These are phyloP conservation scores for Aporophyla nigra DNA, from an alignment of 2,888 invertebrate species.

Conservation along the genomic window DNA sequence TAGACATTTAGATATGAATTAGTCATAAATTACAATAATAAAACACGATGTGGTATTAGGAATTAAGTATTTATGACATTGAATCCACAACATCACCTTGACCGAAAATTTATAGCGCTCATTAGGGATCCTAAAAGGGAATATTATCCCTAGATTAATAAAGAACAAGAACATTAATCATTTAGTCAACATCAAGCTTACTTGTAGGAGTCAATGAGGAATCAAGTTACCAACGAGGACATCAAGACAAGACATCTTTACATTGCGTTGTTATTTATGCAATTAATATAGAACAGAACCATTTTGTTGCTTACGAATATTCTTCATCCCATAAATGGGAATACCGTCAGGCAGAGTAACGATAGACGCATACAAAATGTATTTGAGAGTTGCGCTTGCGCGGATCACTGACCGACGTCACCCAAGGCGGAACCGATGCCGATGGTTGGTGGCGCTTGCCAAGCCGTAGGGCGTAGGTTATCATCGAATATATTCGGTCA, in stretches of 20 bases:
- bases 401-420: constrained; percentile 59
- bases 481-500: constrained; percentile 62
- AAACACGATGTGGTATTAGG: constrained; percentile 1
- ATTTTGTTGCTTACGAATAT: constrained; percentile 1
- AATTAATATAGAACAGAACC: background rate
- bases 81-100: constrained; percentile 27
- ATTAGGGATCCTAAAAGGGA: constrained; percentile 17
- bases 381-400: constrained; percentile 28
- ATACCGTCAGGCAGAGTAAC: constrained; percentile 23
- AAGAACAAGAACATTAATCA: constrained; percentile 44
- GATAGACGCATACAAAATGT: constrained; percentile 49
- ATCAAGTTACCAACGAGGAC: constrained; percentile 38
- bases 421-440: constrained; percentile 43
- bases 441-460: constrained; percentile 49
- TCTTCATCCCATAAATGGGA: constrained; percentile 42
- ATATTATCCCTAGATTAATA: constrained; percentile 28
- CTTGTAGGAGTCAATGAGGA: constrained; percentile 35
- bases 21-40: constrained; percentile 16
- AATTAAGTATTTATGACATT: constrained; percentile 27
- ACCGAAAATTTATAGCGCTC: constrained; percentile 3
- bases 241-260: background rate
- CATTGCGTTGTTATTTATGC: constrained; percentile 19
- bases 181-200: background rate
- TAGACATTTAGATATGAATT: background rate
- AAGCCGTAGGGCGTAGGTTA: constrained; percentile 61